Base-by-base conservation (phyloP, 2,888 invertebrate species). In the Agonopterix subpropinquella region DNA sequence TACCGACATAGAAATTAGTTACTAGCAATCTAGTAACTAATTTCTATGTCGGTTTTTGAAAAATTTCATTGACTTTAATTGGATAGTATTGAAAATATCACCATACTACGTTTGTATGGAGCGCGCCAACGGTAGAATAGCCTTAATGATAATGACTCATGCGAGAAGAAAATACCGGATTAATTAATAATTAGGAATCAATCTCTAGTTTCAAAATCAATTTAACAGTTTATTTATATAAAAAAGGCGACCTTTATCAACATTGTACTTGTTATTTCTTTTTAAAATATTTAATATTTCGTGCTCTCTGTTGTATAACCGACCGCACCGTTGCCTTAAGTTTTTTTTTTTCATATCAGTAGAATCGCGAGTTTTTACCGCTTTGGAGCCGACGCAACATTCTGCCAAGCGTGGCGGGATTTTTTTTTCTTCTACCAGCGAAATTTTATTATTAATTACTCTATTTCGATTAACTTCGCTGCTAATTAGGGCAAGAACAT, bases 241-340 rank as follows among this genome's bases (percentile, higher is more conserved):
- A 18, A 18, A 28, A 28, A 28, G 7, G 39, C 35, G 41, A 46
- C 46, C 41, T 45, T 41, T 41, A 39, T 8, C 13, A 42, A 42
- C 41, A 11, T 8, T 5, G 18, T 36, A 48, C 10, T 9, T 37
- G 44, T 44, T 48, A 36, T 43, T 11, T 36, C 15, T 13, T 36
- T 45, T 41, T 53, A 47, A 52, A 50, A 55, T 52, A 59, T 61
- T 18, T 54, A 57, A 58, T 57, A 61, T 61, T 61, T 63, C 51
- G 59, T 56, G 44, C 57, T 53, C 56, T 45, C 51, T 47, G 60
- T 62, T 62, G 59, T 56, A 57, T 61, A 61, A 61, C 51, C 35
- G 43, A 61, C 52, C 18, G 45, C 35, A n/a, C 45, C 44, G 42
- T 57, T 60, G 54, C 59, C 58, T 61, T 61, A 61, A 51, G 53